A percentile compares a stretch with the other conserved stretches of the same genome.
Conservation (phyloP, 1,140 invertebrate species). For the Drosophila saltans region DNA sequence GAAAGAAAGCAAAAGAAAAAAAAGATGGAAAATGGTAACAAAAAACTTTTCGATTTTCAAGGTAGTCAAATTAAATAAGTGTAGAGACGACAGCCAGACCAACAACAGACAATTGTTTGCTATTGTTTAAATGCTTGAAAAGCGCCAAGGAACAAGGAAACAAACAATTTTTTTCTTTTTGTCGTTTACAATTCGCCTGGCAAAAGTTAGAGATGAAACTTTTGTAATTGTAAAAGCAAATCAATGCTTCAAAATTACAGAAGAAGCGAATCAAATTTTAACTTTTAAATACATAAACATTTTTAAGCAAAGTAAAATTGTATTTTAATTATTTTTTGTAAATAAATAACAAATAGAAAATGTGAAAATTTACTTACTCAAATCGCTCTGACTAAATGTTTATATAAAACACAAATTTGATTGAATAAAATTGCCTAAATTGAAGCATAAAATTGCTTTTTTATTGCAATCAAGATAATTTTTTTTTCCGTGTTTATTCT, state of each 20-base stretch:
- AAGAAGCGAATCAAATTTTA: too few relatives aligned
- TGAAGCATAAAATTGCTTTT: too few relatives aligned
- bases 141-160: conserved; percentile 1
- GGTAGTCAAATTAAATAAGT: conserved; percentile 67
- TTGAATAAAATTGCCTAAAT: too few relatives aligned
- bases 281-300: too few relatives aligned
- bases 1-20: background rate
- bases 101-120: conserved; percentile 51
- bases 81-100: conserved; percentile 10
- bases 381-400: too few relatives aligned
- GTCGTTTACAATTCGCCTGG: background rate
- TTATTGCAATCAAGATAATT: too few relatives aligned
- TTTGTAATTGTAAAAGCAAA: background rate
- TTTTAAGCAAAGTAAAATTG: too few relatives aligned
- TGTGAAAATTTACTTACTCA: too few relatives aligned
- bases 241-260: background rate
- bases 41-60: conserved; percentile 58
- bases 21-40: background rate
- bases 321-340: too few relatives aligned
- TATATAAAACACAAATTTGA: too few relatives aligned
- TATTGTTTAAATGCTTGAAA: conserved; percentile 17
- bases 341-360: too few relatives aligned
- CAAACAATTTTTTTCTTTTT: background rate
- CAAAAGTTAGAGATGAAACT: conserved; percentile 11
- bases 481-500: too few relatives aligned